Percentiles rank a stretch among this genome's conserved stretches.
Evolutionary conservation across 2,113 vertebrate genomes (phyloP).

Genomic region (Pontoporia blainvillei): DNA sequence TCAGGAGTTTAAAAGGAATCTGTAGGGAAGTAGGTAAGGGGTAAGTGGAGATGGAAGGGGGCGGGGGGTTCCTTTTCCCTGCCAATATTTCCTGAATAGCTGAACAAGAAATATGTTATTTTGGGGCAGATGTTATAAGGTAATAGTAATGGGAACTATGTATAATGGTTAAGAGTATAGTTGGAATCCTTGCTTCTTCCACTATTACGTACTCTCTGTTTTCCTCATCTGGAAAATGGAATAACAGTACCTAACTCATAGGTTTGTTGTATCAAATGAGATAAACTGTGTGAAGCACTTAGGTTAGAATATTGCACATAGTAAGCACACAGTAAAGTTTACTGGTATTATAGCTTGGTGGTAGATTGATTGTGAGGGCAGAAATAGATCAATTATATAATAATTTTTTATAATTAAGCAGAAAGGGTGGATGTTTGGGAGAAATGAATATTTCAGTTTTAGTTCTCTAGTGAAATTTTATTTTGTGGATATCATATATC

Average conservation of each 20-base stretch:
- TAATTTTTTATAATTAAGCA: neutral
- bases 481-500: neutral
- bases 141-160: neutral
- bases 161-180: neutral
- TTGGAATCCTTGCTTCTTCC: neutral
- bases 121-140: neutral
- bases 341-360: neutral
- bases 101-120: neutral
- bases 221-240: neutral
- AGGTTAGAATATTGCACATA: neutral
- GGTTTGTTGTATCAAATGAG: constrained; percentile 4
- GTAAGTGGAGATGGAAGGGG: neutral
- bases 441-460: constrained; percentile 27
- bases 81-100: neutral
- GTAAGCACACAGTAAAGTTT: neutral
- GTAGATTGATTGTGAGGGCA: neutral
- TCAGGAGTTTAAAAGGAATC: neutral
- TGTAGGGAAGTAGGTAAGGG: neutral
- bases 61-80: neutral
- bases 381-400: neutral
- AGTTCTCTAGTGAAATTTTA: neutral
- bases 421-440: neutral
- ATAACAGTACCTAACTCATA: neutral
- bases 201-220: neutral
- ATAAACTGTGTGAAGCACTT: neutral